Evolutionary conservation across 2,113 vertebrate genomes (phyloP), one percentile per base, ranked within the genome.

Genomic region (Lasiurus cinereus): DNA sequence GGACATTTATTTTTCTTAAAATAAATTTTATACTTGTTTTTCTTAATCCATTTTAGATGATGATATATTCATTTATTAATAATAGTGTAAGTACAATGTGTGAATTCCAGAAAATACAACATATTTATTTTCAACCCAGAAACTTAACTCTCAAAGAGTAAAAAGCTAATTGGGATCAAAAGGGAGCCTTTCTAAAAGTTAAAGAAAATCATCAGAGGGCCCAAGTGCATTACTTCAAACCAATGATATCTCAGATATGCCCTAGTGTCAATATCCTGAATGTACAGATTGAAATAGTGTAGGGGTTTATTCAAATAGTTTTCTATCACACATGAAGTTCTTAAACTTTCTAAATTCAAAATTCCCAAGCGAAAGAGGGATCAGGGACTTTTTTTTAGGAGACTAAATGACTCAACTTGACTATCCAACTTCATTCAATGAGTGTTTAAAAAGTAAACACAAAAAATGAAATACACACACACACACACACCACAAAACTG

Each of bases 331-430:
- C 21, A 50, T 89, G 83, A 84, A 96, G 69, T 56, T 48, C n/a
- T 73, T 59, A 8, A 94, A 94, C 46, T 87, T 89, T 96, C 83
- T 54, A 87, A 70, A 84, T 78, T 93, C 69, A 88, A 93, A 96
- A 93, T 94, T 97, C 77, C 94, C 67, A 93, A 96, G 76, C 56
- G 39, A 73, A 95, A 93, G 52, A 72, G 48, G 39, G 31, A 93
- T 21, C 78, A 31, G 74, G 79, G 84, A 62, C 77, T 82, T 94
- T 96, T 96, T 96, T 82, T 43, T 2, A 85, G 93, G 43, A 21
- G 33, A 92, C 95, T 96, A 67, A 93, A 46, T 83, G 85, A 95
- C 64, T 96, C 88, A 83, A 33, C 46, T 80, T 89, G 62, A 95
- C 73, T 83, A 83, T 87, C 70, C 3, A 16, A 50, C 27, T 88